Conservation (phyloP, 2,797 vertebrate species). For the Tolypeutes matacus region DNA sequence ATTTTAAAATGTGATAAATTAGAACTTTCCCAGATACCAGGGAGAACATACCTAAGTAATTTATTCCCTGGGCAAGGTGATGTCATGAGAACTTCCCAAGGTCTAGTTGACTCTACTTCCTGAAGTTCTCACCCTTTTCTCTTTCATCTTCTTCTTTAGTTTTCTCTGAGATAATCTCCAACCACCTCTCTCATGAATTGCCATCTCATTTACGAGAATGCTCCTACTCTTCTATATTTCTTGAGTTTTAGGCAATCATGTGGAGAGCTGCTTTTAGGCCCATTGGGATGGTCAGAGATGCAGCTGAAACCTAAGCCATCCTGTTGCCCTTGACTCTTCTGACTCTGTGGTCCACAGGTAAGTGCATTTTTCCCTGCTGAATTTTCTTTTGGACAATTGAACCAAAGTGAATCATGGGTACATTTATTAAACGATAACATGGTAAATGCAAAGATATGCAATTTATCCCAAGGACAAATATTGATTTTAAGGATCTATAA, state of each 20-base stretch:
- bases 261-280: neutral
- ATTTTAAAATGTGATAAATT: slow-evolving; percentile 15
- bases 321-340: neutral
- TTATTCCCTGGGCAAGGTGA: neutral
- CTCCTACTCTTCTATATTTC: neutral
- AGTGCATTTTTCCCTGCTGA: neutral
- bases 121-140: neutral
- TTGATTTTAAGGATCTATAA: slow-evolving; percentile 6
- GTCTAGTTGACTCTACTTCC: neutral
- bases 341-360: neutral
- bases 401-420: neutral
- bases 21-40: neutral
- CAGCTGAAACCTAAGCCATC: neutral
- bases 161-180: neutral
- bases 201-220: neutral
- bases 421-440: neutral
- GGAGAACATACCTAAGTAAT: neutral
- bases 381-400: neutral
- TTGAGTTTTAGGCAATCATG: neutral
- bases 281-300: neutral
- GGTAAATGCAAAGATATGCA: neutral
- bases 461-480: neutral
- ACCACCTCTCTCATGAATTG: neutral
- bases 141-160: neutral
- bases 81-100: neutral